Conservation (phyloP, 2,888 invertebrate genomes). For the Pseudoips prasinana region DNA sequence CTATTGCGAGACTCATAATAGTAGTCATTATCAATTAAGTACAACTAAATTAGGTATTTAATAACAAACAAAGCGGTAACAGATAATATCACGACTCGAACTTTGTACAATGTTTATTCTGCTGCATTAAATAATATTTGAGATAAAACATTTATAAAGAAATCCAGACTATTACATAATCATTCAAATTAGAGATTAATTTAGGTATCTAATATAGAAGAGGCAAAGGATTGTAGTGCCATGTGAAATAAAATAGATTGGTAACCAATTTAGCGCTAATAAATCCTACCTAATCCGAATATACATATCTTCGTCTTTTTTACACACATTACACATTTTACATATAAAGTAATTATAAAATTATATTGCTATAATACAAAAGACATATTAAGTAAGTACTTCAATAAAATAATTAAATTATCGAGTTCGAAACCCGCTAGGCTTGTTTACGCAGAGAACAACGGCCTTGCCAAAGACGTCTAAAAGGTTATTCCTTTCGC, state of each 20-base stretch:
- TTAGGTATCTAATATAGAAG: no score
- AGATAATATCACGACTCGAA: slow-evolving; percentile 10
- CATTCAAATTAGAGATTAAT: no score
- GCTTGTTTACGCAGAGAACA: slow-evolving; percentile 44
- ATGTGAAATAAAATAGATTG: no score
- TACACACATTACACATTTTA: no score
- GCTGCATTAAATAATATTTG: slow-evolving; percentile 3
- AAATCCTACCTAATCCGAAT: no score
- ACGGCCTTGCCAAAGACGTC: slow-evolving; percentile 64
- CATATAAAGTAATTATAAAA: no score
- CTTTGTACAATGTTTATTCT: slow-evolving; percentile 7
- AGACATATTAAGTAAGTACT: slow-evolving; percentile 6
- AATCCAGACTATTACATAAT: slow-evolving; percentile 4
- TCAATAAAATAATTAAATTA: slow-evolving; percentile 27
- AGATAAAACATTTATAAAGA: slow-evolving; percentile 1
- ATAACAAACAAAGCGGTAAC: slow-evolving; percentile 5
- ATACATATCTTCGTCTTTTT: no score
- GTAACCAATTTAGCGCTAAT: no score
- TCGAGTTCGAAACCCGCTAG: slow-evolving; percentile 39
- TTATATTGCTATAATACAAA: background rate
- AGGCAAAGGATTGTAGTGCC: no score
- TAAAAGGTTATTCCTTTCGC: slow-evolving; percentile 60
- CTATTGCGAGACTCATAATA: slow-evolving; percentile 7
- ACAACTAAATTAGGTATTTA: slow-evolving; percentile 1
- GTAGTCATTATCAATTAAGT: background rate